These are phyloP conservation scores for Callinectes sapidus DNA, from an alignment of 2,888 invertebrate genomes.

Conservation along the genomic window DNA sequence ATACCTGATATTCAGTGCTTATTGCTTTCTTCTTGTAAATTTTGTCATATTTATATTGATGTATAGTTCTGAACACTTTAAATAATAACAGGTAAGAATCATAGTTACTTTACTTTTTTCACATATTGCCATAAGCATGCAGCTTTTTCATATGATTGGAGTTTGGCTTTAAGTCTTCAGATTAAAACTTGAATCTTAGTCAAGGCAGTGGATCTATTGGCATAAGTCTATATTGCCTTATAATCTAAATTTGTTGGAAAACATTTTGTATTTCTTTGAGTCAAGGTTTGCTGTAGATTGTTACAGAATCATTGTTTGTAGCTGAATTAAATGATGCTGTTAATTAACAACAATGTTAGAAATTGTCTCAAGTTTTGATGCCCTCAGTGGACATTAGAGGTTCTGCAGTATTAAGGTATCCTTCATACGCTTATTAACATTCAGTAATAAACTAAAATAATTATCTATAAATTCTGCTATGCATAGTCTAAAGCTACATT, in stretches of 20 bases:
- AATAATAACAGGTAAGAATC: neutral
- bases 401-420: conserved; percentile 28
- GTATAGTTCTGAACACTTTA: neutral
- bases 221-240: neutral
- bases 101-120: neutral
- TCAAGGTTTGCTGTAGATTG: neutral
- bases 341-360: neutral
- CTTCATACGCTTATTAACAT: neutral
- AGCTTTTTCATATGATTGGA: conserved; percentile 21
- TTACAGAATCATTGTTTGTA: neutral
- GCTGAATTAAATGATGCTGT: neutral
- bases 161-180: neutral
- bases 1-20: neutral
- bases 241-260: neutral
- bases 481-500: conserved; percentile 37
- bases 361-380: conserved; percentile 30
- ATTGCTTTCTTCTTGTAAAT: neutral
- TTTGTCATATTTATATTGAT: neutral
- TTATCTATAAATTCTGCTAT: conserved; percentile 33
- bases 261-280: neutral
- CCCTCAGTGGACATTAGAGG: conserved; percentile 9
- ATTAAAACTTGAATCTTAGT: neutral
- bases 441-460: conserved; percentile 17
- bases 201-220: neutral
- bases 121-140: conserved; percentile 6